Percentiles rank a stretch among this genome's conserved stretches.
Conservation (phyloP, 2,113 vertebrate species). For the Panthera uncia region DNA sequence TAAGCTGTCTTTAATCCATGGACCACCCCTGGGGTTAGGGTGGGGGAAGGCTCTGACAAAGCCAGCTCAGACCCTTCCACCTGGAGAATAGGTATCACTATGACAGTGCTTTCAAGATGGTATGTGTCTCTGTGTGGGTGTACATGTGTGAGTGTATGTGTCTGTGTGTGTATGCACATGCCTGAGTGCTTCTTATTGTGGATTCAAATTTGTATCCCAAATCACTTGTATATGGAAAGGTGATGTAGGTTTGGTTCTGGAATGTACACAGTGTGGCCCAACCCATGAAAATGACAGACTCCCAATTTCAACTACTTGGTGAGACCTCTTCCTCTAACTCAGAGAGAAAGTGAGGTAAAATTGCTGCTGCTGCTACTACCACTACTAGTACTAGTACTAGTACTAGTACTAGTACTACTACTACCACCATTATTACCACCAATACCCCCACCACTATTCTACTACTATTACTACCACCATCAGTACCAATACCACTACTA, state of each 20-base stretch:
- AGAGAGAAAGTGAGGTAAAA: neutral
- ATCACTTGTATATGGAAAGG: neutral
- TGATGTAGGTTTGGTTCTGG: slow-evolving; percentile 10
- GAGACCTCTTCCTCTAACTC: neutral
- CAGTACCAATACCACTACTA: neutral
- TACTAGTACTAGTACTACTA: neutral
- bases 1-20: slow-evolving; percentile 1
- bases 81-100: neutral
- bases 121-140: neutral
- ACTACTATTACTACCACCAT: neutral
- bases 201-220: neutral
- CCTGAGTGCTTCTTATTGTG: neutral
- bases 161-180: neutral
- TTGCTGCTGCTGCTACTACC: neutral
- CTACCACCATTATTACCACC: too few species aligned
- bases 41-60: neutral
- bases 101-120: neutral
- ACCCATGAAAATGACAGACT: neutral
- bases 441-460: too few species aligned
- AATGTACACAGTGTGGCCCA: neutral
- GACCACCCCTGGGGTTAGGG: neutral
- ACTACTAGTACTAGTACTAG: neutral
- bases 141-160: neutral
- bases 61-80: neutral
- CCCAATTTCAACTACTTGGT: neutral